These are phyloP conservation scores for Xestia sexstrigata DNA, from an alignment of 2,888 invertebrate genomes.

Conservation along the genomic window DNA sequence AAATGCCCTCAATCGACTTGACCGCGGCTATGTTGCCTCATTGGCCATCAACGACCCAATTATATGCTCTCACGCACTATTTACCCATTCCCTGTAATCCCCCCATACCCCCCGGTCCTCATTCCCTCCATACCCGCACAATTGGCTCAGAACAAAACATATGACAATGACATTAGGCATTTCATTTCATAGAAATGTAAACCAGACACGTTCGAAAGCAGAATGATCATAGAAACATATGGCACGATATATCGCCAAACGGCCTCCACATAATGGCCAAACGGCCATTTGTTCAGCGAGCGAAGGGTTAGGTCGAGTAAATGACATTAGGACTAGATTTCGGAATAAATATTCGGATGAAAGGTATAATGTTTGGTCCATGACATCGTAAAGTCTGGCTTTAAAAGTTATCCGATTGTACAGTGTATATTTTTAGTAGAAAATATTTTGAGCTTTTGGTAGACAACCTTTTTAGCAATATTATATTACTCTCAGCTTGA, in stretches of 20 bases:
- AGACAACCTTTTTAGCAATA: conserved; percentile 13
- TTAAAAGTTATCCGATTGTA: conserved; percentile 20
- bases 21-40: conserved; percentile 7
- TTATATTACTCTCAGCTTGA: background rate
- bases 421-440: conserved; percentile 11
- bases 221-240: conserved; percentile 72
- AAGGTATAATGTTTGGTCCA: conserved; percentile 23
- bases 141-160: background rate
- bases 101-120: too few species aligned
- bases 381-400: conserved; percentile 27
- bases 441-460: conserved; percentile 10
- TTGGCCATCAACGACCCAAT: conserved; percentile 7
- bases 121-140: too few species aligned
- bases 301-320: conserved; percentile 47
- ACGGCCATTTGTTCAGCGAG: conserved; percentile 46
- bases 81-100: conserved; percentile 9
- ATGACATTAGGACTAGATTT: conserved; percentile 42
- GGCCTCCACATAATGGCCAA: conserved; percentile 41
- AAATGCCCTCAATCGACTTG: conserved; percentile 18
- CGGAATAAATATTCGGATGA: conserved; percentile 46
- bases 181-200: conserved; percentile 33
- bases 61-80: conserved; percentile 16
- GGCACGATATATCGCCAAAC: conserved; percentile 54
- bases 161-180: conserved; percentile 13
- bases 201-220: conserved; percentile 65